A percentile compares a stretch with the other conserved stretches of the same genome.
Evolutionary conservation across 2,888 invertebrate genomes (phyloP).

Genomic region (Ptilodon capucinus): DNA sequence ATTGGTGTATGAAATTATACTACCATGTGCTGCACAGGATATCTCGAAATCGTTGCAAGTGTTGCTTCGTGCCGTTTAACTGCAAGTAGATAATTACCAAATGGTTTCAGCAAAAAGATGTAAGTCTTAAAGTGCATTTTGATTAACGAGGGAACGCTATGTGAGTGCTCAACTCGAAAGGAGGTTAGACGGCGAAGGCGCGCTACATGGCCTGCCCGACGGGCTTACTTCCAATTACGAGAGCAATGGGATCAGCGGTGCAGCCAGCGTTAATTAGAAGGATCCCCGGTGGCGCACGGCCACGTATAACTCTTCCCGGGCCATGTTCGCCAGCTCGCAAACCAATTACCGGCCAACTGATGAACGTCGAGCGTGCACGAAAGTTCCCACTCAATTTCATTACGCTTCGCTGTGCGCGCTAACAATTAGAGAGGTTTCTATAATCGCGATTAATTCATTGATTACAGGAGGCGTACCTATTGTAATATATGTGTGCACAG

Average conservation of each 20-base stretch:
- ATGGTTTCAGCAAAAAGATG: neutral
- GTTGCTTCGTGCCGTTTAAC: slow-evolving; percentile 3
- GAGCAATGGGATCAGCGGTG: slow-evolving; percentile 35
- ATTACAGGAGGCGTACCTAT: slow-evolving; percentile 33
- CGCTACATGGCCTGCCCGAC: slow-evolving; percentile 43
- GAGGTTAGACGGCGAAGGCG: slow-evolving; percentile 30
- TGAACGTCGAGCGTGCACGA: slow-evolving; percentile 65
- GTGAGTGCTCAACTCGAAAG: slow-evolving; percentile 14
- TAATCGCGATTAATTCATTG: slow-evolving; percentile 52
- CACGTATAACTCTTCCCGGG: slow-evolving; percentile 52
- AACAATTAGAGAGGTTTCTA: slow-evolving; percentile 61
- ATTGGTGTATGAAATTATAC: slow-evolving; percentile 27
- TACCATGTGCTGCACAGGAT: slow-evolving; percentile 20
- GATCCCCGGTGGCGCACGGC: slow-evolving; percentile 50
- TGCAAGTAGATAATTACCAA: neutral
- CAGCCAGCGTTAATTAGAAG: slow-evolving; percentile 69
- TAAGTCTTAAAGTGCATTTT: slow-evolving; percentile 13
- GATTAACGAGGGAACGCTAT: slow-evolving; percentile 13
- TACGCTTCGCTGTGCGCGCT: slow-evolving; percentile 61
- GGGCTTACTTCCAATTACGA: slow-evolving; percentile 61
- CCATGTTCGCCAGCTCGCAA: slow-evolving; percentile 55
- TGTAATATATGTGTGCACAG: slow-evolving; percentile 7
- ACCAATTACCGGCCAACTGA: slow-evolving; percentile 74
- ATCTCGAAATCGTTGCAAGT: slow-evolving; percentile 28
- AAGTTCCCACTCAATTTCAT: slow-evolving; percentile 68